Evolutionary conservation across 2,797 vertebrate genomes (phyloP).

Genomic region (Characodon lateralis): DNA sequence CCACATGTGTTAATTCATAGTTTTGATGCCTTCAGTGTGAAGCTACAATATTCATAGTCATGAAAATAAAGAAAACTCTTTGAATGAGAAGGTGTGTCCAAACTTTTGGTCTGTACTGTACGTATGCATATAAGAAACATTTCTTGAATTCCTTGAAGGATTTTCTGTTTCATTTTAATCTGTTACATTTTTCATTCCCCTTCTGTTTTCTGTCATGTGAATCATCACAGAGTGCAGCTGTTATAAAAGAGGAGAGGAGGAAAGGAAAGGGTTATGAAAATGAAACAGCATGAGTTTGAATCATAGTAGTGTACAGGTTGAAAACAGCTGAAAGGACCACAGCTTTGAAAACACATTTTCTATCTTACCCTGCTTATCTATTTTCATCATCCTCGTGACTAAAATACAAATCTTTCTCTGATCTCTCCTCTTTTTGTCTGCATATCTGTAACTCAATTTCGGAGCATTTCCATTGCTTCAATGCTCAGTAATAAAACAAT

Average conservation of each 20-base stretch:
- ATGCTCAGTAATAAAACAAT: constrained; percentile 27
- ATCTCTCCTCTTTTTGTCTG: neutral
- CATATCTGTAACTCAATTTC: constrained; percentile 39
- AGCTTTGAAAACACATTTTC: constrained; percentile 1
- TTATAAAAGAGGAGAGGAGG: constrained; percentile 13
- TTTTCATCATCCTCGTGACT: neutral
- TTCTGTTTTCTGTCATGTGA: constrained; percentile 38
- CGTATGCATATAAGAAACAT: neutral
- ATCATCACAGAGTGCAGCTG: constrained; percentile 30
- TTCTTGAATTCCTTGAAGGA: neutral
- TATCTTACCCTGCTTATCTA: neutral
- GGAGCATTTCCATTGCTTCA: constrained; percentile 17
- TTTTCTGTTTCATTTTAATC: constrained; percentile 12
- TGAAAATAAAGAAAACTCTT: no score
- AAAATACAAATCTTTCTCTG: constrained; percentile 18
- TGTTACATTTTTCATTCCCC: neutral
- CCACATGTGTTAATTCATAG: no score
- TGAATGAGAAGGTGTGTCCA: no score
- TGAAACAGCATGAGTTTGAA: constrained; percentile 21
- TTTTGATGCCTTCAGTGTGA: no score
- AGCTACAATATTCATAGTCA: no score
- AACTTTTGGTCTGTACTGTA: no score
- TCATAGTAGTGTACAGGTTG: constrained; percentile 23
- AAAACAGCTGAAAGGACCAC: constrained; percentile 16
- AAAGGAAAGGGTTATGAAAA: constrained; percentile 21